These are phyloP conservation scores for Illadopsis cleaveri DNA, from an alignment of 2,113 vertebrate species.

Conservation along the genomic window DNA sequence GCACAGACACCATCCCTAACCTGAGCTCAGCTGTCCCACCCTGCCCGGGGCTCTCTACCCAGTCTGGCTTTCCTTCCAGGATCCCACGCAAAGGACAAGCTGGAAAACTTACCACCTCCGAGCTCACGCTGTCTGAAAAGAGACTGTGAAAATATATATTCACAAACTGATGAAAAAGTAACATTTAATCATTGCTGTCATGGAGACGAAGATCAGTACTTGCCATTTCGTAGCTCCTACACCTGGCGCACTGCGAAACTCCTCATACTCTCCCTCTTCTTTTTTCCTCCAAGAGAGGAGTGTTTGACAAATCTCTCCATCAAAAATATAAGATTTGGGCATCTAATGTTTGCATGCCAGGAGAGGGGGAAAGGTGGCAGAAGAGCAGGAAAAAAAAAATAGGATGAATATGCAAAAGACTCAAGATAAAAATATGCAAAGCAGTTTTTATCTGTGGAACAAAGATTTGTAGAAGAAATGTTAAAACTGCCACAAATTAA, in stretches of 20 bases:
- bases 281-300: background rate
- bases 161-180: conserved; percentile 28
- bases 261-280: background rate
- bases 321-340: background rate
- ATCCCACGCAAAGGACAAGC: background rate
- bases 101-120: background rate
- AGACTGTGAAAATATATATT: background rate
- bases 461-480: background rate
- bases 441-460: background rate
- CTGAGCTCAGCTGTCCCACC: background rate
- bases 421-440: background rate
- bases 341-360: background rate
- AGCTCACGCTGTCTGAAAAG: background rate
- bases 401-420: background rate
- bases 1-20: background rate
- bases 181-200: conserved; percentile 40
- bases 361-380: background rate
- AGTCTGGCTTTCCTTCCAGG: background rate
- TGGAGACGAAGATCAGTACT: conserved; percentile 30
- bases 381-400: background rate
- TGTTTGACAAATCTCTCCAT: background rate
- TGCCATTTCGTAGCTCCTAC: conserved; percentile 18
- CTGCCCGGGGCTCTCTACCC: background rate
- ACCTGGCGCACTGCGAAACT: background rate
- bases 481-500: background rate